Base-by-base conservation (phyloP, 2,888 invertebrate genomes). In the Allophyes oxyacanthae region DNA sequence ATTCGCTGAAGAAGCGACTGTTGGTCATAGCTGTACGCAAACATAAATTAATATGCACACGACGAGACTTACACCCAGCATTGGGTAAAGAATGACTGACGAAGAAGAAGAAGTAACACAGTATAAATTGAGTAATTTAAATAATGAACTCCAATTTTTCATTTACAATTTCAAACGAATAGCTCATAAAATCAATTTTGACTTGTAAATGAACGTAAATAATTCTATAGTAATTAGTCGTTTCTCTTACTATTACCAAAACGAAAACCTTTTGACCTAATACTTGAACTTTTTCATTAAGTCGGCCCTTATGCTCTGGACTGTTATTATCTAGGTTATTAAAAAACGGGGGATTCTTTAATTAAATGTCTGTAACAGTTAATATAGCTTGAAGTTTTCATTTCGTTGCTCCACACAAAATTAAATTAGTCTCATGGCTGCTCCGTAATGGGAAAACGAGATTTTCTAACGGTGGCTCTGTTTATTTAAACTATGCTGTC, bases 341-440 rank as follows among this genome's bases (percentile, higher is more conserved):
- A 78, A 77, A 71, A 67, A 60, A 58, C 50, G 13, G 6, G 46
- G 40, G 37, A 52, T 69, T 60, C 55, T 72, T 81, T 83, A 83
- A 84, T 83, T 78, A 81, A 81, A 78, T 54, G 65, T 73, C 57
- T 72, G 30, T 61, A 68, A 68, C 76, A 70, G 72, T 78, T 73
- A 79, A 79, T 78, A 76, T 75, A 45, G 60, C 66, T 63, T 64
- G 53, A 72, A 78, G 72, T 75, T 78, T 77, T 71, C 72, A 78
- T 78, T 77, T 79, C 48, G 66, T 57, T 56, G 56, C 41, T 40
- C 50, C 45, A 64, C 53, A 72, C 75, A 52, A 78, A 77, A 81
- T 81, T 77, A 72, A 79, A 83, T 83, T 72, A 75, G 64, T 68
- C 68, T 74, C 74, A 73, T 64, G 60, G 69, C 57, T 52, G 63